Evolutionary conservation across 2,797 vertebrate genomes (phyloP), one percentile per base, ranked within the genome.

Genomic region (Leptoclinus maculatus): DNA sequence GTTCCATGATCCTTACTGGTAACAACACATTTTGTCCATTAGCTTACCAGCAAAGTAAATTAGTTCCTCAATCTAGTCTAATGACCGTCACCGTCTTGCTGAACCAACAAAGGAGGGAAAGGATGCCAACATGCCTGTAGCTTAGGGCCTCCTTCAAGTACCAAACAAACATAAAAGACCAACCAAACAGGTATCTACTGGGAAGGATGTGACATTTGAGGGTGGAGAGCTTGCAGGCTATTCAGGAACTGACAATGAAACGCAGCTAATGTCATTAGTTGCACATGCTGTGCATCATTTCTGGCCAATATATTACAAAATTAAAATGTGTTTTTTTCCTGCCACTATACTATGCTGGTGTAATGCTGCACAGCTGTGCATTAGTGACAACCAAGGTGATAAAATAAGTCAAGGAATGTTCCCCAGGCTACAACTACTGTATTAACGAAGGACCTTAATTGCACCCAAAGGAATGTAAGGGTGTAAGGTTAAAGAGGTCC

Each of bases 371-470:
- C 3, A 38, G 25, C 47, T 72, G 21, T 54, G 17, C 21, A 29
- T 27, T 29, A 65, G 43, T 12, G 0, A 27, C 16, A 29, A 23
- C 1, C 3, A 39, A 41, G 21, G 38, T 53, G 51, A 81, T 45
- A 14, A 58, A 56, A 54, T 23, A 65, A 51, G 66, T 60, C 43
- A 72, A 76, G 39, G 41, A 76, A 54, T 11, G 1, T 57, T 82
- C 69, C 68, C 65, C 25, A 14, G 76, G 85, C 64, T 63, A 58
- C 3, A 2, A 66, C 63, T 41, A 58, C 54, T 72, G 59, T 67
- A 71, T 53, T 80, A 66, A 89, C 76, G 78, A 91, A 87, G 65
- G 21, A 27, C 25, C 66, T 76, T 76, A 82, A 91, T 83, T 59
- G 65, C 66, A 71, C 64, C 16, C 27, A 58, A 54, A 80, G 78